Conservation (phyloP, 2,888 invertebrate species). For the Hartigia nigra region DNA sequence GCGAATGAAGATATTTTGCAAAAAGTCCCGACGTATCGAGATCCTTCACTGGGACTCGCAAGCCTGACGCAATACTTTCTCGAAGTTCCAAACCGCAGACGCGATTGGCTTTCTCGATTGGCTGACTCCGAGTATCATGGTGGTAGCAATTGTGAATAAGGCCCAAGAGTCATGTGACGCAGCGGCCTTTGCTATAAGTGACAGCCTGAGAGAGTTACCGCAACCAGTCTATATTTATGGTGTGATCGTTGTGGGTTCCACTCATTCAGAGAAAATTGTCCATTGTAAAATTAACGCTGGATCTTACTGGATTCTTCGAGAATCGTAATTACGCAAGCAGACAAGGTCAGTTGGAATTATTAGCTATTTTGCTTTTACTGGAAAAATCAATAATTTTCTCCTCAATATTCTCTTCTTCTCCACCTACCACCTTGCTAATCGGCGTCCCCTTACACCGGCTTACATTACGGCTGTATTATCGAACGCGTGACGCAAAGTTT, state of each 20-base stretch:
- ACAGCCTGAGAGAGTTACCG: background rate
- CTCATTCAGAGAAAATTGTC: background rate
- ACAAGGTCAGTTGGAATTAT: background rate
- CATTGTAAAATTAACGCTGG: background rate
- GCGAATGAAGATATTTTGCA: background rate
- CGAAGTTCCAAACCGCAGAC: background rate
- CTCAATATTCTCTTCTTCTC: background rate
- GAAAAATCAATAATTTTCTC: background rate
- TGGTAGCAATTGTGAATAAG: background rate
- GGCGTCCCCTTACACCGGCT: background rate
- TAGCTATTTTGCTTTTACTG: background rate
- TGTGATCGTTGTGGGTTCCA: background rate
- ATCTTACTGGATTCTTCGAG: background rate
- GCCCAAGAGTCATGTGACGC: slow-evolving; percentile 2
- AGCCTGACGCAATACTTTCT: background rate
- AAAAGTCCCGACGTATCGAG: background rate
- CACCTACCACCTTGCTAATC: background rate
- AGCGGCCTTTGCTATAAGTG: slow-evolving; percentile 5
- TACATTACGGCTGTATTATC: background rate
- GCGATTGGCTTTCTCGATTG: background rate
- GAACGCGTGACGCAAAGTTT: background rate
- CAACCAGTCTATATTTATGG: background rate
- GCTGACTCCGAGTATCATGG: background rate
- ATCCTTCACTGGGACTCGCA: background rate
- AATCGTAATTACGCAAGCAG: background rate